phyloP scores from a whole-genome alignment of 2,797 vertebrate species.

The Naso thynnoides region DNA sequence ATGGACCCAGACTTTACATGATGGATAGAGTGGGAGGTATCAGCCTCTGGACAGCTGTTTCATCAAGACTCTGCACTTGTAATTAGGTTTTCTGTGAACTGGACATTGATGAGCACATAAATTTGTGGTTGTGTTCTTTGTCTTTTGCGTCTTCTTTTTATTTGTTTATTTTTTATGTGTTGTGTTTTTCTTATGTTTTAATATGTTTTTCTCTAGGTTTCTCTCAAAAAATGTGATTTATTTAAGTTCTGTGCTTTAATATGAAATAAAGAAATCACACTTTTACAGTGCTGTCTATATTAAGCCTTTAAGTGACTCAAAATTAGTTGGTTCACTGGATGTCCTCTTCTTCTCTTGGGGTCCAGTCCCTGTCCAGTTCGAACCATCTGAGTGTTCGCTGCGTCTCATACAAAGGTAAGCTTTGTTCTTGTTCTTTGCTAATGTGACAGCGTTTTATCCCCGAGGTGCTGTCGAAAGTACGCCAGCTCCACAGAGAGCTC shows the following conservation, averaged over 20 bases:
- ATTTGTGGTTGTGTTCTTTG: slow-evolving; percentile 2
- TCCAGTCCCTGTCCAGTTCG: slow-evolving; percentile 31
- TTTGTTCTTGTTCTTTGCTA: slow-evolving; percentile 50
- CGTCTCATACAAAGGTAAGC: slow-evolving; percentile 37
- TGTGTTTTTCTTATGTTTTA: neutral
- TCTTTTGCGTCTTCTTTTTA: neutral
- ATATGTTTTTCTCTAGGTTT: neutral
- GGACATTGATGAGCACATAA: slow-evolving; percentile 11
- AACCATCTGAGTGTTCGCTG: slow-evolving; percentile 10
- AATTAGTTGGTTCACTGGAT: slow-evolving; percentile 7
- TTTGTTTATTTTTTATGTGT: too few species aligned
- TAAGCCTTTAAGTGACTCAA: slow-evolving; percentile 3
- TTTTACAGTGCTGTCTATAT: neutral
- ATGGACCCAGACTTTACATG: slow-evolving; percentile 27
- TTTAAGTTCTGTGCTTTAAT: neutral
- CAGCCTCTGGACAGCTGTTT: slow-evolving; percentile 53
- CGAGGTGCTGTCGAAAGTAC: slow-evolving; percentile 55
- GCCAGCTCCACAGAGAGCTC: slow-evolving; percentile 46
- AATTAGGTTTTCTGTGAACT: slow-evolving; percentile 22
- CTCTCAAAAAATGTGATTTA: neutral
- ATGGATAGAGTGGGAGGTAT: slow-evolving; percentile 39
- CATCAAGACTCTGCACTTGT: slow-evolving; percentile 22
- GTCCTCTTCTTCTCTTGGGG: neutral
- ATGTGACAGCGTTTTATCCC: slow-evolving; percentile 49
- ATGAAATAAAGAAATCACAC: neutral